phyloP scores from a whole-genome alignment of 2,797 vertebrate species.

The Arctocebus calabarensis region DNA sequence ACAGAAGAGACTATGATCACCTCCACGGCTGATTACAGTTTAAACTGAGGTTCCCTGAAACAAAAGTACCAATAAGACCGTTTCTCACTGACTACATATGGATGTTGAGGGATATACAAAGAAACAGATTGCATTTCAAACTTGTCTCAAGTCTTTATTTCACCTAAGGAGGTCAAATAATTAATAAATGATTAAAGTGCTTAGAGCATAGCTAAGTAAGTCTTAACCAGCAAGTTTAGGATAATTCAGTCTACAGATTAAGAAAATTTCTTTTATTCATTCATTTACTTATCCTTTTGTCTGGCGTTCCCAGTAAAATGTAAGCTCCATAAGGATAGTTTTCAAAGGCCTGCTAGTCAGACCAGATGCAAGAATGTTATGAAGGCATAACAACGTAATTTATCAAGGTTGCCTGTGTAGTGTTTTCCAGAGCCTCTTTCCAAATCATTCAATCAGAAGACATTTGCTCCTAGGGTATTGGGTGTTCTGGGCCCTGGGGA shows the following conservation, averaged over 20 bases:
- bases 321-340: background rate
- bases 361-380: background rate
- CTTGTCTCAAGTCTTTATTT: background rate
- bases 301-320: background rate
- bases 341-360: background rate
- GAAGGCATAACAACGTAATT: background rate
- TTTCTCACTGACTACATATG: background rate
- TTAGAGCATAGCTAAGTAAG: background rate
- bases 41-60: background rate
- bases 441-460: background rate
- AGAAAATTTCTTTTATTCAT: background rate
- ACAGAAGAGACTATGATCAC: background rate
- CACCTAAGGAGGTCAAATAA: background rate
- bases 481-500: background rate
- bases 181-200: conserved; percentile 27
- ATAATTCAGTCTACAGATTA: background rate
- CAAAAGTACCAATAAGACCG: background rate
- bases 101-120: background rate
- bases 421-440: background rate
- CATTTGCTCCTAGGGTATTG: background rate
- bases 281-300: conserved; percentile 20
- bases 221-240: conserved; percentile 30
- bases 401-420: background rate
- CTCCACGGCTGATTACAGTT: background rate
- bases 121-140: background rate